A percentile compares a stretch with the other conserved stretches of the same genome.
Conservation (phyloP, 2,888 invertebrate genomes). For the Drosophila neutralis region DNA sequence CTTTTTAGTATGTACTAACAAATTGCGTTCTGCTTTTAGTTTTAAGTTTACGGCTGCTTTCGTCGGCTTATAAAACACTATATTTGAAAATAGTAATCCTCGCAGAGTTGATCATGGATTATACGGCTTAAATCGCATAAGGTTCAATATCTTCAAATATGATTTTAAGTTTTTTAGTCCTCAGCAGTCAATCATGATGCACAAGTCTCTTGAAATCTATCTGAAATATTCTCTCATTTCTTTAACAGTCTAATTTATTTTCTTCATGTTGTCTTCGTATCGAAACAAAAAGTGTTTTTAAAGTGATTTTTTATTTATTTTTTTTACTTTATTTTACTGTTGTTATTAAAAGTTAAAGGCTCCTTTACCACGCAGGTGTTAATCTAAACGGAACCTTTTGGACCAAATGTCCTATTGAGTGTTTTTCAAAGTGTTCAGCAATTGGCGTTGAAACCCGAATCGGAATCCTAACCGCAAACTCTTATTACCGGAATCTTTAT, state of each 20-base stretch:
- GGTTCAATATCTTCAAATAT: not conserved
- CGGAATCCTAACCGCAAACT: not conserved
- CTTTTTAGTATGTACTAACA: conserved; percentile 20
- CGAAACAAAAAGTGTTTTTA: not conserved
- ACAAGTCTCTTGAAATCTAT: not conserved
- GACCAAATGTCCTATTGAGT: not conserved
- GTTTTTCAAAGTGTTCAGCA: not conserved
- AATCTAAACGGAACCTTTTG: not conserved
- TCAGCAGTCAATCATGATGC: not conserved
- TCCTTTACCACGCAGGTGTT: not conserved
- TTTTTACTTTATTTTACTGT: not conserved
- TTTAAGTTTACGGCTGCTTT: not conserved
- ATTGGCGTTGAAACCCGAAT: not conserved
- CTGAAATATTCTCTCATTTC: not conserved
- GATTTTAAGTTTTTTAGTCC: not conserved
- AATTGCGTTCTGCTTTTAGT: conserved; percentile 9
- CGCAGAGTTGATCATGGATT: not conserved
- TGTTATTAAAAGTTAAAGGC: not conserved
- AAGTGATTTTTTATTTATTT: no score
- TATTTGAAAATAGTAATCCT: not conserved
- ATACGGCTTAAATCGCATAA: not conserved
- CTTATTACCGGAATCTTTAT: not conserved
- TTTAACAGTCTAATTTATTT: not conserved
- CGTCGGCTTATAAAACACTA: not conserved
- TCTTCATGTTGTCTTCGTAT: not conserved